Evolutionary conservation across 2,888 invertebrate species (phyloP), one percentile per base, ranked within the genome.

Genomic region (Protonemura montana): DNA sequence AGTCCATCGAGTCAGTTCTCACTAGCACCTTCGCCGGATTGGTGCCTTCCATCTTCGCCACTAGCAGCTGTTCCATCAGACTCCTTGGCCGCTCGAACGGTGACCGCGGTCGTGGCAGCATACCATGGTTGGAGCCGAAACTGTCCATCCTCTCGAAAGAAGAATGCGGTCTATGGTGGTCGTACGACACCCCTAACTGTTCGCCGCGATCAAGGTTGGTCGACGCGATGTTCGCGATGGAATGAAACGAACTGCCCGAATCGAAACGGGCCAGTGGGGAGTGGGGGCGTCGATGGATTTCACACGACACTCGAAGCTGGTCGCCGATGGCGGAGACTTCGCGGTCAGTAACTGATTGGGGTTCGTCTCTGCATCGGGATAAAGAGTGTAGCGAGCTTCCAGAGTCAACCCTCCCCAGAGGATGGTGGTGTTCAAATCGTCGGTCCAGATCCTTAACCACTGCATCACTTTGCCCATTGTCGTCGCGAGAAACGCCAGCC

Each of bases 41-140:
- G 86, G 87, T 87, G 89, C 87, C 94, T 89, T 97, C 97, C 94
- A 97, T 97, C 91, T 97, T 97, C 5, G 96, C 96, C 81, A 96
- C 95, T 86, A 97, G 92, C 86, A 97, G 91, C 87, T 95, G 94
- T 90, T 97, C 97, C 97, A 97, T 97, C 30, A 96, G 91, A 21
- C 95, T 94, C 88, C 95, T 93, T 21, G 95, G 95, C 86, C 94
- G 92, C n/a, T 93, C 93, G 0, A 84, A 85, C 25, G 85, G 82
- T 77, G 85, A 35, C 77, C 82, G 26, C 86, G 83, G 86, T 78
- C 82, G 81, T 25, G 28, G 27, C 10, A 82, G 30, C 41, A 59
- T 7, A 16, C 84, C 84, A 21, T 10, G 26, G 27, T 27, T 28
- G 5, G 26, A 16, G 10, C 76, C 84, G 76, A 84, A 84, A 21